A percentile compares a stretch with the other conserved stretches of the same genome.
Conservation (phyloP, 2,113 vertebrate genomes). For the Abramis brama region DNA sequence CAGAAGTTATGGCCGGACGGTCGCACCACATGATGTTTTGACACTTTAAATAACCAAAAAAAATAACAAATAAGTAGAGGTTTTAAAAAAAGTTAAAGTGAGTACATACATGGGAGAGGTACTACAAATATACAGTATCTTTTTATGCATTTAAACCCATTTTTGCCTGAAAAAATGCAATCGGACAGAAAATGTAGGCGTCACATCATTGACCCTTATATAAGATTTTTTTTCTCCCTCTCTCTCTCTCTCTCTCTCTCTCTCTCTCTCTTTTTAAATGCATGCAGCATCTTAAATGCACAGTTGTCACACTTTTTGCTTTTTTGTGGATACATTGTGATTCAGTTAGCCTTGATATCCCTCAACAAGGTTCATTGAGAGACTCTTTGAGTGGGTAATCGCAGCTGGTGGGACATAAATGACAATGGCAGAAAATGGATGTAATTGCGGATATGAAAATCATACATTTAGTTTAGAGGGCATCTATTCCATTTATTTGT, state of each 20-base stretch:
- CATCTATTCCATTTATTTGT: neutral
- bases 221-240: too few species aligned
- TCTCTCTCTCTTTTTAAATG: neutral
- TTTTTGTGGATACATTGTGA: neutral
- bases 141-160: too few species aligned
- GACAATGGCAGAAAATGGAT: neutral
- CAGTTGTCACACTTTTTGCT: constrained; percentile 16
- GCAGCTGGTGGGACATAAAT: neutral
- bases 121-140: too few species aligned
- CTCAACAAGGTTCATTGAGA: neutral
- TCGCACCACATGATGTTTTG: too few species aligned
- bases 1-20: too few species aligned
- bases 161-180: too few species aligned
- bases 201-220: too few species aligned
- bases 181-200: too few species aligned
- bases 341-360: constrained; percentile 17
- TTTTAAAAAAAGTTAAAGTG: too few species aligned
- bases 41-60: too few species aligned
- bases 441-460: constrained; percentile 35
- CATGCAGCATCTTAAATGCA: neutral
- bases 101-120: too few species aligned
- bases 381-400: neutral
- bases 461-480: neutral
- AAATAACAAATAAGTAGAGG: too few species aligned
- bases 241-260: neutral